Base-by-base conservation (phyloP, 1,140 invertebrate species). In the Pissodes strobi region DNA sequence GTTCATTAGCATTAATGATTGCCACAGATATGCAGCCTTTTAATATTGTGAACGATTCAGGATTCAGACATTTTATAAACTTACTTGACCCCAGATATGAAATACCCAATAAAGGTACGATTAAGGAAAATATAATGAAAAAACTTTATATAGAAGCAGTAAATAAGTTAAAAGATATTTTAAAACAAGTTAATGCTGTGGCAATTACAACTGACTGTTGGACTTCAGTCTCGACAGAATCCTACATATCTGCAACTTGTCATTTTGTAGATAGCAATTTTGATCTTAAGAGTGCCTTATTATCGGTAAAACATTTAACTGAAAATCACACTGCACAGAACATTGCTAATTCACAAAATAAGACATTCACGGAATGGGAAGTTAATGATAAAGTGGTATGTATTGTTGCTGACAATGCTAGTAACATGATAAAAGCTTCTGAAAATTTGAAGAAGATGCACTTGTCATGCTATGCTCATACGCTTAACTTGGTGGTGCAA, bases 1-100 rank as follows among this genome's bases (percentile, higher is more conserved):
- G 12, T n/a, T 13, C 52, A 12, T 49, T 51, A 52, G 22, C 22
- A 37, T 23, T n/a, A 38, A 60, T 73, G 56, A 65, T 74, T 13
- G 66, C 43, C 21, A 53, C 48, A 15, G 70, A 72, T 43, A 69
- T 67, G 38, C 68, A 74, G 49, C 58, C 71, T 30, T 73, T 74
- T 55, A 56, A 52, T 12, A 62, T 72, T 17, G 71, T 74, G 9
- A 64, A 72, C 52, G 71, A 72, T 52, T 17, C 41, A 22, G 69
- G 64, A 2, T 74, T 74, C 46, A 51, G 37, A 43, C 23, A 49
- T 9, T 73, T 73, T 45, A 49, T 70, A 13, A 22, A 55, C 34
- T 46, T 55, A 25, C 37, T 72, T 30, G 69, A 73, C 25, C 67
- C 73, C 2, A 64, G 52, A 25, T 74, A 69, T 51, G 49, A 64